Base-by-base conservation (phyloP, 2,888 invertebrate species). In the Volucella bombylans region DNA sequence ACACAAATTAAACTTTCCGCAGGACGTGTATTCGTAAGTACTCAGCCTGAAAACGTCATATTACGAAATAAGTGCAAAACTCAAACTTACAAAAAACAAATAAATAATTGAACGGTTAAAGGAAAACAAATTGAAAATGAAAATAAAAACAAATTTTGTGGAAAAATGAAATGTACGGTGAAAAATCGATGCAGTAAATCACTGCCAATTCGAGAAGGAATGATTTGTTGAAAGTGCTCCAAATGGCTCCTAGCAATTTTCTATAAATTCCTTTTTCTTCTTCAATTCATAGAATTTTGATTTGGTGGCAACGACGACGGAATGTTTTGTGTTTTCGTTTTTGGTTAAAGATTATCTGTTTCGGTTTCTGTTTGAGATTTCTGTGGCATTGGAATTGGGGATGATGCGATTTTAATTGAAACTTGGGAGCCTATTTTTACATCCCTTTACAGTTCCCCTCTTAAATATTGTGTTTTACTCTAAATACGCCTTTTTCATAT, bases 401-500 rank as follows among this genome's bases (percentile, higher is more conserved):
- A 71, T 71, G 69, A 71, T 69, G 69, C 62, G 78, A 78, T 71
- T 62, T 62, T 64, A 45, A 31, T 78, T 38, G 15, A 15, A 31
- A 31, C 6, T 55, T 54, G 39, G 55, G 43, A 50, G 71, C 69
- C 69, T 71, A 69, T 71, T 78, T 71, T 78, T 78, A 55, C 49
- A 64, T 57, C 69, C 45, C 38, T 52, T 39, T 31, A 0, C 31
- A 6, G 6, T 6, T 31, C 31, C 31, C 31, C 31, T 31, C 31
- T 31, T 31, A 6, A 71, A 47, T 41, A 78, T 54, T 55, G 54
- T 82, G 77, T 77, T 50, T 59, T 76, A 81, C 62, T 38, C 68
- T 52, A 67, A 85, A 85, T 76, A 85, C 83, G 83, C 85, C 81
- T 85, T 81, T 78, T 85, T 81, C 72, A 85, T 76, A 68, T 81